Base-by-base conservation (phyloP, 1,140 invertebrate species). In the Cydia splendana region DNA sequence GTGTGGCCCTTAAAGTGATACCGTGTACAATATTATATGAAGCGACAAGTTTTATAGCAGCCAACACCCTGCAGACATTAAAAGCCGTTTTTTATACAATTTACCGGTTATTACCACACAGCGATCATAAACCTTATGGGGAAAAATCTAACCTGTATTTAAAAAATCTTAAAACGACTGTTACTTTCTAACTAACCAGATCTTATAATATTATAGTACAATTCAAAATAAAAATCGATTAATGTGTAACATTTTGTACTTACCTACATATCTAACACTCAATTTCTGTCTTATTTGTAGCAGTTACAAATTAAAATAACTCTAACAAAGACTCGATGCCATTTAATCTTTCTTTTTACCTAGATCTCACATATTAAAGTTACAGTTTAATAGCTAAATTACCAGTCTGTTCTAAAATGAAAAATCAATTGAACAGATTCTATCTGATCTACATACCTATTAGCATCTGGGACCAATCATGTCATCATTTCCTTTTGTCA, bases 31-130 rank as follows among this genome's bases (percentile, higher is more conserved):
- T 78, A 78, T 82, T 81, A 71, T 75, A 38, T 13, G 69, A 88
- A 89, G 86, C 86, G 82, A 84, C 81, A 77, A 85, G 81, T 69
- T 74, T 67, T 62, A 38, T 74, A 85, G 87, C 91, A 93, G 91
- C 91, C 91, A 93, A 93, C 91, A 93, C 91, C 89, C 91, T 93
- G 91, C 90, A 91, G 84, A 93, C 90, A 91, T 91, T 86, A 82
- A 91, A 93, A 91, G 91, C 91, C 87, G 24, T 87, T 78, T 65
- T 79, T 77, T 79, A 75, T 79, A 79, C 78, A 78, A 78, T 53
- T 80, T 81, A 79, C 77, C 84, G 83, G 80, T 79, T 79, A 79
- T 82, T 87, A 90, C 88, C 90, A 88, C 87, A 84, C 89, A 91
- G 89, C 88, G 88, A 89, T 45, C 42, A 45, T 45, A 45, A 10